A percentile compares a stretch with the other conserved stretches of the same genome.
These are phyloP conservation scores for Mus musculus DNA, from an alignment of 2,113 vertebrate species.

Conservation along the genomic window GRCm39 chr9:45828001-45828500, in stretches of 20 bases:
- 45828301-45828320: too few relatives aligned
- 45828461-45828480: not conserved
- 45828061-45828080: not conserved
- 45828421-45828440: constrained; percentile 7
- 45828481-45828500: constrained; percentile 46
- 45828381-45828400: not conserved
- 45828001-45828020: not conserved
- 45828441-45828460: not conserved
- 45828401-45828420: not conserved
- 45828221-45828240: too few relatives aligned
- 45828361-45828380: too few relatives aligned
- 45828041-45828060: not conserved
- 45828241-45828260: too few relatives aligned
- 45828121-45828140: not conserved
- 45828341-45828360: too few relatives aligned
- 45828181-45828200: not conserved
- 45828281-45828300: too few relatives aligned
- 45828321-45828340: too few relatives aligned
- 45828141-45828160: not conserved
- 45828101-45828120: not conserved
- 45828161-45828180: not conserved
- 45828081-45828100: not conserved
- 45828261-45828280: too few relatives aligned
- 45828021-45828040: not conserved
- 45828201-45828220: not conserved